These are phyloP conservation scores for Mirza zaza DNA, from an alignment of 2,113 vertebrate species.

Conservation along the genomic window DNA sequence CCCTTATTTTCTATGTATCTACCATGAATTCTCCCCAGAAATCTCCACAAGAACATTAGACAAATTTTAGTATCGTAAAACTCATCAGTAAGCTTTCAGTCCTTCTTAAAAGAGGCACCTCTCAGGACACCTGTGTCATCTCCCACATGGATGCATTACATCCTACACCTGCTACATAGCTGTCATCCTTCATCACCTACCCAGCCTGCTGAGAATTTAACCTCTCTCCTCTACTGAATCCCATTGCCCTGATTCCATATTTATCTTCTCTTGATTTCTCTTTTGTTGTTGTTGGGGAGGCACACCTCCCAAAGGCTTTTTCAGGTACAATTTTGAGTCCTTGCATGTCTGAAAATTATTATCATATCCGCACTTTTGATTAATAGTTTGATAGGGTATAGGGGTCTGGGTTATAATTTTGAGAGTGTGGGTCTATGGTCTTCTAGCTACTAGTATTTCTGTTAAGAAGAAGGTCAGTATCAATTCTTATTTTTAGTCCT, in stretches of 20 bases:
- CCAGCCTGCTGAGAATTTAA: neutral
- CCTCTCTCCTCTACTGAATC: neutral
- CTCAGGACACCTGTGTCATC: neutral
- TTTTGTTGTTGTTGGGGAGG: neutral
- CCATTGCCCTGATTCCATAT: neutral
- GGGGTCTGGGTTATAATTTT: neutral
- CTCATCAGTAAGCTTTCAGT: neutral
- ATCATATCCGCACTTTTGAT: neutral
- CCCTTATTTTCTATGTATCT: neutral
- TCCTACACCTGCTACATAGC: neutral
- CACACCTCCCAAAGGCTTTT: neutral
- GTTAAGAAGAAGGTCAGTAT: neutral
- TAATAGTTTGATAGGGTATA: neutral
- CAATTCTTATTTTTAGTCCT: neutral
- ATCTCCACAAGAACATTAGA: neutral
- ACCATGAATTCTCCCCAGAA: neutral
- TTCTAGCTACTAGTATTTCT: neutral
- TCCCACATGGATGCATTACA: fast-evolving
- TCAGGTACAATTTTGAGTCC: neutral
- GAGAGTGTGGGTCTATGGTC: neutral
- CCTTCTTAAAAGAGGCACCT: neutral
- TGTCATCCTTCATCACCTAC: neutral
- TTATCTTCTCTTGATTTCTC: neutral
- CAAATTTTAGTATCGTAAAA: neutral
- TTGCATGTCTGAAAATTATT: neutral